Percentiles rank a stretch among this genome's conserved stretches.
Conservation (phyloP, 2,888 invertebrate genomes). For the Catocala sponsa region DNA sequence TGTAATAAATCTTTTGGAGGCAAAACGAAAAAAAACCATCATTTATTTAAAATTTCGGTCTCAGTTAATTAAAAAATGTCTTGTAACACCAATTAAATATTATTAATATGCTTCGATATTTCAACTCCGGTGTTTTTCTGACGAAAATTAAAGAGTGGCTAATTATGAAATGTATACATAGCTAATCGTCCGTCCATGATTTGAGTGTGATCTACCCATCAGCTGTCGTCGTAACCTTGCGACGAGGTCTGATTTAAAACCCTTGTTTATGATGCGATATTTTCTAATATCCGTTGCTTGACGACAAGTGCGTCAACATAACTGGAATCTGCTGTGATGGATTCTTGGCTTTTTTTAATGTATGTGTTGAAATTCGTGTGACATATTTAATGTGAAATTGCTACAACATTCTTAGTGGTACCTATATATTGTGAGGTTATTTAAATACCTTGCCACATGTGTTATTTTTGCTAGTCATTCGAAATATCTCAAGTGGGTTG, state of each 20-base stretch:
- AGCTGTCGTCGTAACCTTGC: constrained; percentile 33
- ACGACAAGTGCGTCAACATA: constrained; percentile 23
- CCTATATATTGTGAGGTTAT: constrained; percentile 7
- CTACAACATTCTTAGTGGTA: neutral
- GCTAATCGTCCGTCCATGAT: constrained; percentile 23
- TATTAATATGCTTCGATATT: neutral
- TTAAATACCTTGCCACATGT: neutral
- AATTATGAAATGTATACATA: constrained; percentile 19
- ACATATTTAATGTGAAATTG: constrained; percentile 16
- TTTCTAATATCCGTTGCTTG: constrained; percentile 43
- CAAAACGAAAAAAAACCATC: too few relatives aligned
- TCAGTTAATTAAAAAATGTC: too few relatives aligned
- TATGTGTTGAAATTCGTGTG: constrained; percentile 12
- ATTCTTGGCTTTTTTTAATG: constrained; percentile 13
- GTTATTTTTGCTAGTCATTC: neutral
- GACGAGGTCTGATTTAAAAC: constrained; percentile 35
- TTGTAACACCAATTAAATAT: too few relatives aligned
- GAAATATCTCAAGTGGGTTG: neutral
- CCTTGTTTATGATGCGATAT: constrained; percentile 39
- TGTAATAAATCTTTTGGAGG: too few relatives aligned
- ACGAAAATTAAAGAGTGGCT: neutral
- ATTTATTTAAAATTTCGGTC: too few relatives aligned
- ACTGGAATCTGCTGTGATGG: constrained; percentile 9
- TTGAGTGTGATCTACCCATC: constrained; percentile 27
- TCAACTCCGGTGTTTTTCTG: neutral